phyloP scores from a whole-genome alignment of 2,797 vertebrate genomes.

The Okamejei kenojei region DNA sequence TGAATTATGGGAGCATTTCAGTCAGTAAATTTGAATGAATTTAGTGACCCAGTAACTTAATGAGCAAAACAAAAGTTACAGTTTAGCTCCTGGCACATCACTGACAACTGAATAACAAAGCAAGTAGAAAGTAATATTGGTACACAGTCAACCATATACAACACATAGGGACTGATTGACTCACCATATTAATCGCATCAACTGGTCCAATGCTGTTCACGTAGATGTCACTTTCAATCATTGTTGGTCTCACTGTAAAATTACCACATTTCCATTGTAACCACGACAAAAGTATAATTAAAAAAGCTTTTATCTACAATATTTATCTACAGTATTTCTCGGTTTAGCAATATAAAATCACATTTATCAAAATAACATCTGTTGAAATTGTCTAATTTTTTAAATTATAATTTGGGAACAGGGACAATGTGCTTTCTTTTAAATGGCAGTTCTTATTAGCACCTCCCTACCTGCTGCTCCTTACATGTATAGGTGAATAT shows the following conservation, averaged over 20 bases:
- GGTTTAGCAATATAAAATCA: not conserved
- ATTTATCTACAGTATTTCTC: not conserved
- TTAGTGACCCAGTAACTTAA: not conserved
- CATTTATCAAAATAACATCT: not conserved
- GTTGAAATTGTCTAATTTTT: not conserved
- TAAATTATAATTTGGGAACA: not conserved
- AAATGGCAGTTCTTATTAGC: not conserved
- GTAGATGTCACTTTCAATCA: slow-evolving; percentile 91
- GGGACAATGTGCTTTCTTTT: not conserved
- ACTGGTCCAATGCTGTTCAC: slow-evolving; percentile 96
- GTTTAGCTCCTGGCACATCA: not conserved
- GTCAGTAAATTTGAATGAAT: not conserved
- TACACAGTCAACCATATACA: not conserved
- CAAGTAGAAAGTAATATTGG: not conserved
- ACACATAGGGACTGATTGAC: slow-evolving; percentile 45
- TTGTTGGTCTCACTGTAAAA: slow-evolving; percentile 80
- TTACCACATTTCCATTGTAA: slow-evolving; percentile 25
- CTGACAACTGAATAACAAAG: not conserved
- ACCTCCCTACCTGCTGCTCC: no score
- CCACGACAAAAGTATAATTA: not conserved
- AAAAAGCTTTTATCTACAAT: not conserved
- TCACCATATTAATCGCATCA: slow-evolving; percentile 95
- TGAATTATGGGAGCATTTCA: not conserved
- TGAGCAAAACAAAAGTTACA: not conserved
- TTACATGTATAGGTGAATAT: not conserved